Base-by-base conservation (phyloP, 2,888 invertebrate species). In the Eristalinus sepulchralis region DNA sequence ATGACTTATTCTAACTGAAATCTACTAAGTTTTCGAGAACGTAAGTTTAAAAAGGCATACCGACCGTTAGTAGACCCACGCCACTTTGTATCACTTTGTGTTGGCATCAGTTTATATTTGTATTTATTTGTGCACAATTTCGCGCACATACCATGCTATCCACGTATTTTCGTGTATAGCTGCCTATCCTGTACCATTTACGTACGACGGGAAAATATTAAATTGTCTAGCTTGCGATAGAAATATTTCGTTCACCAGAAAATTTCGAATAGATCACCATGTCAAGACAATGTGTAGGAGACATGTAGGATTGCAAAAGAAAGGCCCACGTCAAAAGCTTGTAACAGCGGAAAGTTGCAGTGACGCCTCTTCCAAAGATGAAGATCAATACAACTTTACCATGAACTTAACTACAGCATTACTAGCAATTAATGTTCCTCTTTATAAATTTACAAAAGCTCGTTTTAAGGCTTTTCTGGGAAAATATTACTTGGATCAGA, bases 391-490 rank as follows among this genome's bases (percentile, higher is more conserved):
- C 20, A 10, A 66, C n/a, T 76, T 76, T 13, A 66, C n/a, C 27
- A 9, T 60, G 31, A 60, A 78, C 33, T 71, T 79, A 55, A 55
- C 71, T 62, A 34, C 60, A 60, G 62, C 78, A 47, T 79, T 79
- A 24, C 36, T 79, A 10, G 63, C 70, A 62, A 63, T 68, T 34
- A 67, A 68, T 76, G 76, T 82, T 68, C 62, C 80, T 27, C 73
- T 67, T 36, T n/a, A n/a, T n/a, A n/a, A n/a, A n/a, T n/a, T n/a
- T n/a, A n/a, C n/a, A n/a, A n/a, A n/a, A n/a, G n/a, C n/a, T n/a
- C n/a, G n/a, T n/a, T n/a, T n/a, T n/a, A n/a, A n/a, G n/a, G n/a
- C n/a, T n/a, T n/a, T n/a, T n/a, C n/a, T n/a, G n/a, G n/a, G n/a
- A n/a, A n/a, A n/a, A n/a, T n/a, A n/a, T n/a, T n/a, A n/a, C n/a